Percentiles rank a stretch among this genome's conserved stretches.
Conservation (phyloP, 2,113 vertebrate species). For the Brachyistius frenatus region DNA sequence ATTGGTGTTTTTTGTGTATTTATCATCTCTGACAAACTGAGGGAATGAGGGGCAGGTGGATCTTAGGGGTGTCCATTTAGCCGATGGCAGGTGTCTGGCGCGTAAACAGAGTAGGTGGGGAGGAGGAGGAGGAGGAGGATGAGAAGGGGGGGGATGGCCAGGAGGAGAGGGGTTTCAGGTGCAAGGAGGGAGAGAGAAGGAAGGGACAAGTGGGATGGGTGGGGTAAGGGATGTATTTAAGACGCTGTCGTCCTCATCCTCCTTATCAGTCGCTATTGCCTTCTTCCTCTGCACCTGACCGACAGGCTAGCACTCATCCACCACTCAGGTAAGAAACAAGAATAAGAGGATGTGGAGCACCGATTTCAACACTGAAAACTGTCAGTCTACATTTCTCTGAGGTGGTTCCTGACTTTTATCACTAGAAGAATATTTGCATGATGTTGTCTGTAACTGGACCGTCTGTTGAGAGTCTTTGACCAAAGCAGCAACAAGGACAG, state of each 20-base stretch:
- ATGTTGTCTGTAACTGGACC: not conserved
- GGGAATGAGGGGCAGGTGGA: not conserved
- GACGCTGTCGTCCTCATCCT: constrained; percentile 53
- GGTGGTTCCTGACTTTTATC: not conserved
- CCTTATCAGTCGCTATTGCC: constrained; percentile 48
- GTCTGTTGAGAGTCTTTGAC: not conserved
- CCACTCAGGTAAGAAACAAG: constrained; percentile 70
- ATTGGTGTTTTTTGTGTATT: constrained; percentile 26
- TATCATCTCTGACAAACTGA: constrained; percentile 18
- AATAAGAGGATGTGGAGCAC: not conserved
- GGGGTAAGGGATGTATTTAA: constrained; percentile 81
- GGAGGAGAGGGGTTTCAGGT: constrained; percentile 55
- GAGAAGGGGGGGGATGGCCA: not conserved
- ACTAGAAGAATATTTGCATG: not conserved
- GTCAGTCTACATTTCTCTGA: not conserved
- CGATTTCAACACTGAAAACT: not conserved
- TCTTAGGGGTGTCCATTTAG: constrained; percentile 22
- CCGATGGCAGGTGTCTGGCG: constrained; percentile 60
- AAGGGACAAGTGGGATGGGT: constrained; percentile 58
- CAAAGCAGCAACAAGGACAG: not conserved
- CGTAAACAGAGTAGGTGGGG: constrained; percentile 67
- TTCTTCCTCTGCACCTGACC: constrained; percentile 58
- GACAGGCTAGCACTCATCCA: constrained; percentile 44
- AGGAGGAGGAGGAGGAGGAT: constrained; percentile 11
- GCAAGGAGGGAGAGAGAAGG: constrained; percentile 50